phyloP scores from a whole-genome alignment of 2,888 invertebrate species.

The Lithophane socia region DNA sequence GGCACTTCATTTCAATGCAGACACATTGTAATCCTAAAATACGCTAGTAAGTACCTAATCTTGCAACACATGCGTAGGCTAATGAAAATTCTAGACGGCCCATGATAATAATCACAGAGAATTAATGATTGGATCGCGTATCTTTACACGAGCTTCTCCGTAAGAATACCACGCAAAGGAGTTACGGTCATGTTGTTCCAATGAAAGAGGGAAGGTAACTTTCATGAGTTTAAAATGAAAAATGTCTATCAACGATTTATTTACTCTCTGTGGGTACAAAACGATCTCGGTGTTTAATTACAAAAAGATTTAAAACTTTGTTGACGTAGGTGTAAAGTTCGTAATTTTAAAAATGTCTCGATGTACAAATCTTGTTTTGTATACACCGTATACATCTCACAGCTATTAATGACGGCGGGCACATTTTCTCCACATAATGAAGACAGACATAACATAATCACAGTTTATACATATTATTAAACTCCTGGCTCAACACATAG shows the following conservation, averaged over 20 bases:
- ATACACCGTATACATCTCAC: neutral
- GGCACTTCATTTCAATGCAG: slow-evolving; percentile 27
- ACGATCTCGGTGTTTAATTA: neutral
- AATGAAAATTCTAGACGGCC: slow-evolving; percentile 1
- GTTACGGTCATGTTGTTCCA: neutral
- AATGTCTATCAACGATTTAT: no score
- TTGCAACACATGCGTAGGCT: neutral
- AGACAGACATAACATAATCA: slow-evolving; percentile 11
- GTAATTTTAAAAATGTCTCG: no score
- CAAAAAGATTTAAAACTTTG: no score
- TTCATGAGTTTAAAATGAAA: neutral
- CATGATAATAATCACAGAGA: neutral
- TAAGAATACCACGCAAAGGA: neutral
- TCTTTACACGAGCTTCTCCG: neutral
- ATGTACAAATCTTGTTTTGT: no score
- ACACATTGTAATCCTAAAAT: slow-evolving; percentile 23
- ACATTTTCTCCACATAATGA: slow-evolving; percentile 2
- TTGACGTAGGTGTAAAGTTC: no score
- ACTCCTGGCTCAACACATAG: neutral
- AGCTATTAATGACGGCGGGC: no score
- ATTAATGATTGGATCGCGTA: neutral
- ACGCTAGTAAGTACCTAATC: neutral
- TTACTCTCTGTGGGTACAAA: neutral
- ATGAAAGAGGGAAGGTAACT: no score
- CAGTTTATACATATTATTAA: neutral